phyloP scores from a whole-genome alignment of 2,113 vertebrate genomes.

The Sapayoa aenigma region DNA sequence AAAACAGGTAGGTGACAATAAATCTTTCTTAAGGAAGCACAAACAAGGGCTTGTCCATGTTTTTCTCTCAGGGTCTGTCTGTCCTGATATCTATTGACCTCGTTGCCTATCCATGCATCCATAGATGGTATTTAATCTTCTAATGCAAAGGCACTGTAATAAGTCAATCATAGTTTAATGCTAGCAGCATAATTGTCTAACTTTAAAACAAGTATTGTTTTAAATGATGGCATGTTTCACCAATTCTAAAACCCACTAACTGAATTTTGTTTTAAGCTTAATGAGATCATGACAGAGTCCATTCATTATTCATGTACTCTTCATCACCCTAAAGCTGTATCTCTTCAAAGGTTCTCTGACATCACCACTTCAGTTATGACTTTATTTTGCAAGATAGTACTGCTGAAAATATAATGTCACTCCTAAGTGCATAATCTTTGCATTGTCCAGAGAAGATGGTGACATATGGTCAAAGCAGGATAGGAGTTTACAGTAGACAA shows the following conservation, averaged over 20 bases:
- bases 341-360: neutral
- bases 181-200: neutral
- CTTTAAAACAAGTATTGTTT: neutral
- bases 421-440: neutral
- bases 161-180: neutral
- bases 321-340: neutral
- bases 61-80: neutral
- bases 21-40: neutral
- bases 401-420: neutral
- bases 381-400: neutral
- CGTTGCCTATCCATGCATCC: neutral
- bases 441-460: neutral
- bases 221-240: neutral
- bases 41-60: neutral
- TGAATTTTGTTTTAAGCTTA: neutral
- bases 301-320: neutral
- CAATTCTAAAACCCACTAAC: neutral
- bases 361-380: neutral
- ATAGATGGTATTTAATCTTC: neutral
- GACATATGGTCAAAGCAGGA: neutral
- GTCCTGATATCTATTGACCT: neutral
- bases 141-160: neutral
- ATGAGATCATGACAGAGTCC: neutral
- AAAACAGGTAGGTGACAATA: conserved; percentile 73
- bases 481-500: neutral